Percentiles rank a stretch among this genome's conserved stretches.
Conservation (phyloP, 2,797 vertebrate genomes). For the Arctocebus calabarensis region DNA sequence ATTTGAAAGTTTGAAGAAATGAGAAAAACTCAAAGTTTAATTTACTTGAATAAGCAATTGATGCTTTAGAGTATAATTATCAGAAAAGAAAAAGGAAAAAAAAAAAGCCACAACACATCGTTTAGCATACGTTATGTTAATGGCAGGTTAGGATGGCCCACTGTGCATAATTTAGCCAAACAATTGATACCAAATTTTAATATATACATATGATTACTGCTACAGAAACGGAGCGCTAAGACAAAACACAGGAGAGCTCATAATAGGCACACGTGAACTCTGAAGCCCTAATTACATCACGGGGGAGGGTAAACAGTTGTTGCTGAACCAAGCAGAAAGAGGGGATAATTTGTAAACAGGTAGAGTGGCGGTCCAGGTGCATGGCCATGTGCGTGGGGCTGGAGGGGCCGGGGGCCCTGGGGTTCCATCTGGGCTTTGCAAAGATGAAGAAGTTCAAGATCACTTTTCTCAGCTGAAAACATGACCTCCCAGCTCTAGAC, state of each 20-base stretch:
- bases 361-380: conserved; percentile 96
- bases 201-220: conserved; percentile 94
- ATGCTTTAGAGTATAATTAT: conserved; percentile 93
- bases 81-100: conserved; percentile 83
- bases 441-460: conserved; percentile 65
- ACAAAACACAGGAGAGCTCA: conserved; percentile 93
- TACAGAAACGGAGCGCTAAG: conserved; percentile 90
- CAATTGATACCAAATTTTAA: conserved; percentile 92
- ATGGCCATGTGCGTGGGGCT: conserved; percentile 89
- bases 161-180: conserved; percentile 96
- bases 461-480: conserved; percentile 68
- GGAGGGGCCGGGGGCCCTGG: conserved; percentile 37
- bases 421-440: conserved; percentile 81
- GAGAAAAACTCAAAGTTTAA: conserved; percentile 86
- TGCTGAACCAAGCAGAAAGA: conserved; percentile 99
- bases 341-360: conserved; percentile 99
- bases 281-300: conserved; percentile 99
- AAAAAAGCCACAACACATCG: conserved; percentile 83
- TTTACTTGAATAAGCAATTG: conserved; percentile 91
- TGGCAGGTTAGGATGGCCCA: conserved; percentile 92
- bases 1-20: conserved; percentile 87
- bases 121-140: conserved; percentile 94
- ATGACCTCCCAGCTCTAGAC: conserved; percentile 3
- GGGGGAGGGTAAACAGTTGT: conserved; percentile 94
- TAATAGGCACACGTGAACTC: conserved; percentile 97